Evolutionary conservation across 2,888 invertebrate genomes (phyloP).

Genomic region (Sesia bembeciformis): DNA sequence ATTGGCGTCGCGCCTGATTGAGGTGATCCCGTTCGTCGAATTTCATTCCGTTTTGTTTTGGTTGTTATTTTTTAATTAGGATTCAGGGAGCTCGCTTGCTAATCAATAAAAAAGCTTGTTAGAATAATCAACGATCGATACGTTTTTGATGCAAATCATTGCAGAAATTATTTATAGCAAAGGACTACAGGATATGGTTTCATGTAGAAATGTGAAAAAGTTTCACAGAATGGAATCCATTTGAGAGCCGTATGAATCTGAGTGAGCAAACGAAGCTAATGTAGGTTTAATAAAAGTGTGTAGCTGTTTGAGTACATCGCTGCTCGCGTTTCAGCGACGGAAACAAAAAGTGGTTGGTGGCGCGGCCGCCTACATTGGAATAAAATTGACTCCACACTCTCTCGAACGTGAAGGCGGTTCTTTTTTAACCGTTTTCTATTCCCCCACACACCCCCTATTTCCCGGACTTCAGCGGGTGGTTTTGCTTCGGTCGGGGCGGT

Average conservation of each 20-base stretch:
- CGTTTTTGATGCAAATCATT: not conserved
- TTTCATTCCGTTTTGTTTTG: conserved; percentile 46
- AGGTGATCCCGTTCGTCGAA: conserved; percentile 63
- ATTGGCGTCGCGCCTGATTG: conserved; percentile 69
- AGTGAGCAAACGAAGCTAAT: conserved; percentile 21
- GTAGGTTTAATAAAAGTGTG: conserved; percentile 64
- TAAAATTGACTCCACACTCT: conserved; percentile 75
- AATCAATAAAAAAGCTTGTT: not conserved
- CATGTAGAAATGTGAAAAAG: not conserved
- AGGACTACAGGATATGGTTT: no score
- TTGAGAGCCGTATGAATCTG: not conserved
- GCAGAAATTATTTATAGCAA: no score
- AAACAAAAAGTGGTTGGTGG: conserved; percentile 70
- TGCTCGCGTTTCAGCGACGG: conserved; percentile 69
- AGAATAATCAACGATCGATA: not conserved
- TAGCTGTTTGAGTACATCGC: conserved; percentile 70
- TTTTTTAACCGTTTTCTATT: conserved; percentile 60
- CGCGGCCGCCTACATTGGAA: conserved; percentile 73
- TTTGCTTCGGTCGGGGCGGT: conserved; percentile 69
- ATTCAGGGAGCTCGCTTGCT: conserved; percentile 10
- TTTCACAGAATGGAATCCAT: not conserved
- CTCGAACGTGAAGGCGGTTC: conserved; percentile 68
- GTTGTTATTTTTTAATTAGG: conserved; percentile 45
- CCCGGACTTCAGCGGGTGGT: conserved; percentile 72
- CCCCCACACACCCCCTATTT: conserved; percentile 32